phyloP scores from a whole-genome alignment of 92 coral and sea anemone species.

The Parazoanthus atlanticus region DNA sequence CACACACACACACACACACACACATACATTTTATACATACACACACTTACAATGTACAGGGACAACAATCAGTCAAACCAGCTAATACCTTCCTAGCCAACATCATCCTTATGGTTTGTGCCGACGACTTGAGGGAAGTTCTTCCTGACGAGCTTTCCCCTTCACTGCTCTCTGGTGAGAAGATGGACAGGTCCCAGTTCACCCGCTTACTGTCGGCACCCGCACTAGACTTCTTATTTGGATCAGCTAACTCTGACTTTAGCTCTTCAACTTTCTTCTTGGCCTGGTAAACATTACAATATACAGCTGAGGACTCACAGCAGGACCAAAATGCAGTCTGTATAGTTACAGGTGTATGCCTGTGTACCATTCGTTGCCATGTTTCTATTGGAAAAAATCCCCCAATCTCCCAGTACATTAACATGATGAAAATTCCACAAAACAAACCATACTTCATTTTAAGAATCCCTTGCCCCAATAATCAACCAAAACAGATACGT shows the following conservation, averaged over 20 bases:
- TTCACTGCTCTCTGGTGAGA: constrained; percentile 85
- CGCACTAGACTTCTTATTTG: constrained; percentile 66
- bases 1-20: neutral
- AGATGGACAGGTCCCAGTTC: constrained; percentile 49
- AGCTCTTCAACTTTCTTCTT: constrained; percentile 86
- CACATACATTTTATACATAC: neutral
- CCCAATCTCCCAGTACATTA: too few relatives aligned
- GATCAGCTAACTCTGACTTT: constrained; percentile 47
- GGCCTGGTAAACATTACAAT: constrained; percentile 48
- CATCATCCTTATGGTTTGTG: constrained; percentile 76
- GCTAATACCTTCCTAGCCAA: constrained; percentile 63
- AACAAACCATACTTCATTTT: too few relatives aligned
- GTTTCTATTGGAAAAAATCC: too few relatives aligned
- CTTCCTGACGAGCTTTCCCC: constrained; percentile 63
- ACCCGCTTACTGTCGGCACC: constrained; percentile 68
- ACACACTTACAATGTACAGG: neutral
- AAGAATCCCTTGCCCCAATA: too few relatives aligned
- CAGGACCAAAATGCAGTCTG: neutral
- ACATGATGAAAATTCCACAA: too few relatives aligned
- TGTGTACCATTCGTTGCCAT: neutral
- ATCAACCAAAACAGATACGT: too few relatives aligned
- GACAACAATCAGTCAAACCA: neutral
- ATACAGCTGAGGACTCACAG: neutral
- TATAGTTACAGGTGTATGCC: neutral
- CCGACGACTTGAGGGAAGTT: constrained; percentile 80